Evolutionary conservation across 2,797 vertebrate genomes (phyloP).

Genomic region (Phrynocephalus guinanensis): DNA sequence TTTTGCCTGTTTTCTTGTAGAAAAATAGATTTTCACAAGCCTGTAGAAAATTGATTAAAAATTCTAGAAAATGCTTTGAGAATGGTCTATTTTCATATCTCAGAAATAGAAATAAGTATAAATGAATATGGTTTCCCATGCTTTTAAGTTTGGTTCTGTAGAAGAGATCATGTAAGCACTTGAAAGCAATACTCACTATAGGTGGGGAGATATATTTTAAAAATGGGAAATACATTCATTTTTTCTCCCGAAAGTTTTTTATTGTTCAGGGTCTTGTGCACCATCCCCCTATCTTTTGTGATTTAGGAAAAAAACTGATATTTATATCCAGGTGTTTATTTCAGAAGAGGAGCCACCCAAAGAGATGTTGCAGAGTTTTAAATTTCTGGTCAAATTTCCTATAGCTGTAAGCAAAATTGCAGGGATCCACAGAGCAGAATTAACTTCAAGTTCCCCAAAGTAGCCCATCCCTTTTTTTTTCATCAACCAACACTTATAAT

Average conservation of each 20-base stretch:
- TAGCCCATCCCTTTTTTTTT: too few species aligned
- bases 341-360: too few species aligned
- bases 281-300: not conserved
- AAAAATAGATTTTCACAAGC: not conserved
- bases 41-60: not conserved
- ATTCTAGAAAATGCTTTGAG: not conserved
- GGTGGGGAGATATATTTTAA: not conserved
- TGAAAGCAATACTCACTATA: conserved; percentile 1
- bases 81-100: not conserved
- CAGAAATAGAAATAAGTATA: not conserved
- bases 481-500: too few species aligned
- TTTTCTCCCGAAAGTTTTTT: not conserved
- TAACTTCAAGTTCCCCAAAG: too few species aligned
- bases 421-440: too few species aligned
- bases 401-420: too few species aligned
- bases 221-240: not conserved
- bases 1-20: not conserved
- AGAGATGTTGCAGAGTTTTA: too few species aligned
- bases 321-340: too few species aligned
- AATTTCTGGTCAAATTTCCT: too few species aligned
- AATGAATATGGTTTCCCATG: not conserved
- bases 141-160: conserved; percentile 8
- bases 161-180: not conserved
- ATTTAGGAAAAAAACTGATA: not conserved
- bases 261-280: not conserved